Base-by-base conservation (phyloP, 2,888 invertebrate species). In the Drosophila cracens region DNA sequence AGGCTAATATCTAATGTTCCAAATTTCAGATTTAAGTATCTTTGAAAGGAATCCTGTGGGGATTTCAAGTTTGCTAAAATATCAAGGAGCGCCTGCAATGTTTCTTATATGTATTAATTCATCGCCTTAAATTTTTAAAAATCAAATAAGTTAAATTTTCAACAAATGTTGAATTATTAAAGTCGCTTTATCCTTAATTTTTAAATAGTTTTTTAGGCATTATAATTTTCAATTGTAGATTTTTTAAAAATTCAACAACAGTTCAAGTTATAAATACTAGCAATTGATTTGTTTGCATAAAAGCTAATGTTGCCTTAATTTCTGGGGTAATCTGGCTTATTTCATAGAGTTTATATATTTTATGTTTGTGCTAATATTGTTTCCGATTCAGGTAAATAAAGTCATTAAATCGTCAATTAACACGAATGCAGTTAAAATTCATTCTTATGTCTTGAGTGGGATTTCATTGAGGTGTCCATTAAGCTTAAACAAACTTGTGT, bases 341-440 rank as follows among this genome's bases (percentile, higher is more conserved):
- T 72, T 60, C 36, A 40, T 16, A 53, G 38, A 66, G 25, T 10
- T 64, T 4, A 27, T 31, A 31, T 27, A 43, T 61, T 33, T 43
- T 60, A n/a, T 18, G 29, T 38, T 4, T 49, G 27, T 18, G 59
- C 25, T 52, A 38, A 54, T 64, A 51, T 46, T 2, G 18, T 33
- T 36, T 38, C 46, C 46, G 53, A 49, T 61, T 58, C 13, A 11
- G 38, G 33, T 60, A 54, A 74, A 79, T 76, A 56, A 71, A 69
- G 67, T 65, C 34, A 77, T 77, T 64, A 63, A 54, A 36, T 51
- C 62, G 56, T 61, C 69, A 77, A 54, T 65, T 49, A 46, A 27
- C 25, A 46, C 34, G 18, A 61, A 43, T 18, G n/a, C 49, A 40
- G 27, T 63, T 38, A 61, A 72, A 34, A 61, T 11, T 5, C 11